Evolutionary conservation across 2,113 vertebrate species (phyloP).

Genomic region (Percopsis transmontana): DNA sequence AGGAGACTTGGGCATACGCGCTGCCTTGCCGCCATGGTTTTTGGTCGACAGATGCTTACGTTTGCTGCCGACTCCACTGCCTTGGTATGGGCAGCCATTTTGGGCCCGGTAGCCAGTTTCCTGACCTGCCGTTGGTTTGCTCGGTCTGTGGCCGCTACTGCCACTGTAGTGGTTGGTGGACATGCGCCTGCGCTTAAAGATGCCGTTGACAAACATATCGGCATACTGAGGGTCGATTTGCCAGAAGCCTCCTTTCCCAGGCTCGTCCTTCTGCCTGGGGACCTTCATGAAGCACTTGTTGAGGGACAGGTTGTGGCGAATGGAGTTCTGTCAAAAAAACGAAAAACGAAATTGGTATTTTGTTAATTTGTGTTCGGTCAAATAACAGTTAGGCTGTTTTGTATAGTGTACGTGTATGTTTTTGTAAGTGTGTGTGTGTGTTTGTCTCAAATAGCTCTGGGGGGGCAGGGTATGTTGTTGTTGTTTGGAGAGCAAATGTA

Average conservation of each 20-base stretch:
- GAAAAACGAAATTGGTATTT: constrained; percentile 12
- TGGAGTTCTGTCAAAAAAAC: constrained; percentile 84
- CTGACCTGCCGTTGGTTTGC: constrained; percentile 57
- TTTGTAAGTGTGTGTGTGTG: background rate
- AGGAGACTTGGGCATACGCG: constrained; percentile 68
- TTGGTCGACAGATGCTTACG: constrained; percentile 71
- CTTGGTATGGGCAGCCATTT: constrained; percentile 62
- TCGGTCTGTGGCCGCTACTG: constrained; percentile 57
- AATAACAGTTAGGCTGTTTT: background rate
- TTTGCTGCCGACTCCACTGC: constrained; percentile 40
- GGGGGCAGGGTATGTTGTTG: constrained; percentile 51
- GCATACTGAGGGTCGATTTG: constrained; percentile 85
- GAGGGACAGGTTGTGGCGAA: constrained; percentile 91
- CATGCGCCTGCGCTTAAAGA: constrained; percentile 82
- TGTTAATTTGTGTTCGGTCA: background rate
- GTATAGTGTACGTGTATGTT: background rate
- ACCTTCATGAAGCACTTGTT: constrained; percentile 97
- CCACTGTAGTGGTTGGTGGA: constrained; percentile 73
- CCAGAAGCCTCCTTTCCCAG: constrained; percentile 91
- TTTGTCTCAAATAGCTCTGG: background rate
- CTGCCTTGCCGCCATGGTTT: constrained; percentile 49
- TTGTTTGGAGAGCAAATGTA: constrained; percentile 76
- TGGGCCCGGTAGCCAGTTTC: constrained; percentile 52
- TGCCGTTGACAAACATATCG: constrained; percentile 83
- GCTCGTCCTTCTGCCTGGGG: constrained; percentile 89